These are phyloP conservation scores for Acanthornis magna DNA, from an alignment of 2,797 vertebrate genomes.

Conservation along the genomic window DNA sequence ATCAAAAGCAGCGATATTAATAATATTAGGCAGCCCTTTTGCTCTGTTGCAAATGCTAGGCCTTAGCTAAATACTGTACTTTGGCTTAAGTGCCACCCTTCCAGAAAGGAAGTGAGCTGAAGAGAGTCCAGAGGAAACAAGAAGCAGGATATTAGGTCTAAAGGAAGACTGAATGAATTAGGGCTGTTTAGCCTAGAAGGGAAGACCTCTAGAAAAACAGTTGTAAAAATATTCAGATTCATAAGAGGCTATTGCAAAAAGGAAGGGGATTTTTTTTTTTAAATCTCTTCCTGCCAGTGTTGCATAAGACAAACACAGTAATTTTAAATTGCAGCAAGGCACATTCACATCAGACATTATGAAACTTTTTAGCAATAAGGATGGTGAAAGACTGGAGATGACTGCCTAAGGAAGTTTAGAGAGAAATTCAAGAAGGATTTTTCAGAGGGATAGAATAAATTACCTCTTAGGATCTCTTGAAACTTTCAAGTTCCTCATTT, in stretches of 20 bases:
- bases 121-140: neutral
- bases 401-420: neutral
- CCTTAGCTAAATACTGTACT: neutral
- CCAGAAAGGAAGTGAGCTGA: neutral
- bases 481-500: neutral
- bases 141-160: neutral
- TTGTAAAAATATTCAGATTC: neutral
- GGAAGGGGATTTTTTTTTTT: neutral
- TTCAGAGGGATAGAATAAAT: neutral
- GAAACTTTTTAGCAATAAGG: neutral
- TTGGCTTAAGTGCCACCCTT: neutral
- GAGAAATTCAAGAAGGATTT: neutral
- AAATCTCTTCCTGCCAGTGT: neutral
- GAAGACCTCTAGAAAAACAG: neutral
- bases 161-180: neutral
- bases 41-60: neutral
- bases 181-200: neutral
- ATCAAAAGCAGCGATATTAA: neutral
- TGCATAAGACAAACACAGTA: neutral
- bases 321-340: neutral
- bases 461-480: neutral
- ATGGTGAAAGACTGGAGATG: neutral
- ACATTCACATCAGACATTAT: neutral
- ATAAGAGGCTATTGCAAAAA: neutral
- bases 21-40: neutral